These are phyloP conservation scores for Paralvinella palmiformis DNA, from an alignment of 1,140 invertebrate species.

Conservation along the genomic window DNA sequence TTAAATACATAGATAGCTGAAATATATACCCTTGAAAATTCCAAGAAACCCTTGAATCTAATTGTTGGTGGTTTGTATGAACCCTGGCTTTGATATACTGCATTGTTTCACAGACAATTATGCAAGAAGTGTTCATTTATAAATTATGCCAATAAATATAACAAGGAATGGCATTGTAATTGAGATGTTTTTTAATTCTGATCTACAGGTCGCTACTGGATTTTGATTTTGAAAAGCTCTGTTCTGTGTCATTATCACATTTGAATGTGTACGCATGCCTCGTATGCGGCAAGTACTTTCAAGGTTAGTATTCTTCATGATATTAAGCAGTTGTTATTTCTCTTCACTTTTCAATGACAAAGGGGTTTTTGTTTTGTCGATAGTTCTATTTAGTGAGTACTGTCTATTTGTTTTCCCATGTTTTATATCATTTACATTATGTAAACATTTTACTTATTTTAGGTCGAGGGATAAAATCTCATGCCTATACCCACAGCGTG, in stretches of 20 bases:
- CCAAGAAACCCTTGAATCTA: no score
- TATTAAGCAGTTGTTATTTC: neutral
- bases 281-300: conserved; percentile 99
- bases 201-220: conserved; percentile 76
- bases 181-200: neutral
- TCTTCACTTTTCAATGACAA: neutral
- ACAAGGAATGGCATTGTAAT: no score
- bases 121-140: no score
- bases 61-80: no score
- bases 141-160: no score
- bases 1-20: no score
- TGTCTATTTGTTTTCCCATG: neutral
- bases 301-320: conserved; percentile 53
- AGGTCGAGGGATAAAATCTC: conserved; percentile 94
- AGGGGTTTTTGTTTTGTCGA: no score
- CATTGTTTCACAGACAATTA: no score
- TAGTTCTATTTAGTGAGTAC: no score
- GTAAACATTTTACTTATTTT: conserved; percentile 30
- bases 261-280: conserved; percentile 99
- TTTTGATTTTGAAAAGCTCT: conserved; percentile 99
- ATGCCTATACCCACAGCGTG: conserved; percentile 98
- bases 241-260: conserved; percentile 93
- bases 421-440: neutral
- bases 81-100: no score
- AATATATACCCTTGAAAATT: no score